Base-by-base conservation (phyloP, 1,140 invertebrate genomes). In the Drosophila auraria region DNA sequence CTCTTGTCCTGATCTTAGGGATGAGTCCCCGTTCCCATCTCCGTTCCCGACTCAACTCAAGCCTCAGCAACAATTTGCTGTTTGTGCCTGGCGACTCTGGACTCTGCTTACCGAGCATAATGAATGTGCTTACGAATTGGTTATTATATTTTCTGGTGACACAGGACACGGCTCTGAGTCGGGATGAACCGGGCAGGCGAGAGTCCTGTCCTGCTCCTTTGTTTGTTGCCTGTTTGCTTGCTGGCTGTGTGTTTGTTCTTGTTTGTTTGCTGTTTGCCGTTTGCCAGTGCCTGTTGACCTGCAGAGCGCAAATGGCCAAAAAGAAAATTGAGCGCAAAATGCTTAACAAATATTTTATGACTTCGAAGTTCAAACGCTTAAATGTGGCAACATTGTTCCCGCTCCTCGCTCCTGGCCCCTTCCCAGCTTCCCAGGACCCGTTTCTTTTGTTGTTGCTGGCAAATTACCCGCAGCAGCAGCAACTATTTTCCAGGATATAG, bases 271-370 rank as follows among this genome's bases (percentile, higher is more conserved):
- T 36, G 60, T 47, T 65, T 59, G 45, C 27, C 58, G 38, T 64
- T 75, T 78, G 68, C 60, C 62, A 69, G 68, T 84, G 78, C 82
- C 73, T 70, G 78, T 84, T 82, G 84, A 89, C 84, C 84, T 83
- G 78, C 79, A 78, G 78, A 71, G 73, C 80, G 62, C 80, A 89
- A 87, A 87, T 80, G 84, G 78, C 70, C 73, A 78, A 83, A 83
- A 89, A 78, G 78, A 83, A 89, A 87, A 84, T 84, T 83, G 81
- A 87, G 84, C 84, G 78, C 84, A 87, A 87, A 89, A 89, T 89
- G 84, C 78, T 89, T 89, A 89, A 89, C 84, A 89, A 89, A 89
- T 89, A 89, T 89, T 89, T 89, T 89, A 89, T 89, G 86, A 79
- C 84, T 89, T 62, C 75, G 69, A 75, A 90, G 84, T 82, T 89